Evolutionary conservation across 2,888 invertebrate species (phyloP).

Genomic region (Sepiola atlantica): DNA sequence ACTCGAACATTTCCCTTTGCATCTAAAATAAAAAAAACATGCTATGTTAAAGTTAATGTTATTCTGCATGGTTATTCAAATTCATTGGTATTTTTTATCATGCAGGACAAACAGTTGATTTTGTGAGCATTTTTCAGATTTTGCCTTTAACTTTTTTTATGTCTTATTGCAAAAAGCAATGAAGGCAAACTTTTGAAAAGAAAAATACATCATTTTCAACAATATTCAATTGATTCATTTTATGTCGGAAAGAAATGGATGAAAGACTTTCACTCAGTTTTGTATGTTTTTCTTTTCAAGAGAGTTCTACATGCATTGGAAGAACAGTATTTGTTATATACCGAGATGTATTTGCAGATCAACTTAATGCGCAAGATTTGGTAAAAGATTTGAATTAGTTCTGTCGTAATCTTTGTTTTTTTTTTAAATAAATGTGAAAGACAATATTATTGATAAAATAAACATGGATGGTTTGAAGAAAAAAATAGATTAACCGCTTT

Average conservation of each 20-base stretch:
- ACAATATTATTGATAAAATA: not conserved
- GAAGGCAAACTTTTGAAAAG: not conserved
- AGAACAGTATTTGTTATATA: not conserved
- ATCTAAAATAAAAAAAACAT: too few relatives aligned
- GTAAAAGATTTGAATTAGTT: not conserved
- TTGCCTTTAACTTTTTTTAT: not conserved
- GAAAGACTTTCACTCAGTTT: not conserved
- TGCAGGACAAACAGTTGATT: too few relatives aligned
- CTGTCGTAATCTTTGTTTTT: not conserved
- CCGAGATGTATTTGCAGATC: not conserved
- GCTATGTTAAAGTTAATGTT: too few relatives aligned
- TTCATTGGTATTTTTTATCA: too few relatives aligned
- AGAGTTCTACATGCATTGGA: not conserved
- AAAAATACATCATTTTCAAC: not conserved
- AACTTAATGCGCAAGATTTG: not conserved
- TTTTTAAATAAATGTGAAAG: not conserved
- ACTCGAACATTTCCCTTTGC: too few relatives aligned
- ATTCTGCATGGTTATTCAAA: too few relatives aligned
- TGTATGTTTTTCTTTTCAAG: not conserved
- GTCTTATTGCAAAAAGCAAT: not conserved
- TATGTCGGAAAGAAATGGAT: not conserved
- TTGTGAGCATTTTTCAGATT: not conserved
- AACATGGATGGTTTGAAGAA: not conserved
- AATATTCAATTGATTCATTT: not conserved
- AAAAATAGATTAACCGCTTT: not conserved